Evolutionary conservation across 1,140 invertebrate genomes (phyloP).

Genomic region (Bathynomus jamesi): DNA sequence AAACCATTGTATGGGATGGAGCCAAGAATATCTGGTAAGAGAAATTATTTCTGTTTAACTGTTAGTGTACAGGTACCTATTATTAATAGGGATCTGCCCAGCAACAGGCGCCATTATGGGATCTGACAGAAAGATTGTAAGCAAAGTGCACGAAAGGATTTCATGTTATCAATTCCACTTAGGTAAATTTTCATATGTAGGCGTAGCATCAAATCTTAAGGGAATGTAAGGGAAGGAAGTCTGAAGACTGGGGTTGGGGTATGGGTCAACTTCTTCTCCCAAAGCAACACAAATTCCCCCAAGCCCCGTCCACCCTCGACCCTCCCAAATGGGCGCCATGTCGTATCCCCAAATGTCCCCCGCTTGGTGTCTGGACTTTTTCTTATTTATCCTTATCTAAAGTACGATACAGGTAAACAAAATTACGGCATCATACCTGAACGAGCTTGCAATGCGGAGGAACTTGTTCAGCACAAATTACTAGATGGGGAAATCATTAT

Average conservation of each 20-base stretch:
- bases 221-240: slow-evolving; percentile 1
- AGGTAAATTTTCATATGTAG: no score
- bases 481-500: not conserved
- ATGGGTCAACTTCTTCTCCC: not conserved
- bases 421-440: not conserved
- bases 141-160: no score
- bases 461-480: not conserved
- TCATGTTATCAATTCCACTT: no score
- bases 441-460: not conserved
- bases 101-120: no score
- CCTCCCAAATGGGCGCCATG: not conserved
- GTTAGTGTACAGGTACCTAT: no score
- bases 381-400: not conserved
- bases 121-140: no score
- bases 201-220: not conserved
- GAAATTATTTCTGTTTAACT: no score
- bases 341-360: not conserved
- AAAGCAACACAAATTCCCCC: not conserved
- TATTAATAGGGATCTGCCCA: no score
- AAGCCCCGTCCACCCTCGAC: not conserved
- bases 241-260: not conserved
- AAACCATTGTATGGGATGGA: no score
- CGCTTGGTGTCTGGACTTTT: no score
- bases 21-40: no score
- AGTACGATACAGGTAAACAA: not conserved